Evolutionary conservation across 2,888 invertebrate genomes (phyloP).

Genomic region (Tortricodes alternella): DNA sequence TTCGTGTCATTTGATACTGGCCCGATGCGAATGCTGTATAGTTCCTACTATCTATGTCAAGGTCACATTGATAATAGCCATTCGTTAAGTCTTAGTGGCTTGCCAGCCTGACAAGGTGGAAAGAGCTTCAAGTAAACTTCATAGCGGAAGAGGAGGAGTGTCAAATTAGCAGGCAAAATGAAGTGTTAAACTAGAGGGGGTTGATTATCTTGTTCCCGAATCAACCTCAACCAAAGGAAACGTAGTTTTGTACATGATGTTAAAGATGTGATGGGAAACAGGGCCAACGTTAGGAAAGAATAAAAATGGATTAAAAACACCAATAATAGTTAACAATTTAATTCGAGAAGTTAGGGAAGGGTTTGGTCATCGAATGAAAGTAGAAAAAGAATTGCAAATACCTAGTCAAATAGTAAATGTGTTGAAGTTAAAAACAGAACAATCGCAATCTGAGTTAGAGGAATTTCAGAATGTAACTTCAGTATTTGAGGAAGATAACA

Average conservation of each 20-base stretch:
- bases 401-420: not conserved
- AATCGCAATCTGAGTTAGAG: not conserved
- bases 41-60: not conserved
- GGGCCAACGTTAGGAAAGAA: slow-evolving; percentile 3
- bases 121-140: not conserved
- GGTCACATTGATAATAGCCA: not conserved
- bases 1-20: not conserved
- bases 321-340: not conserved
- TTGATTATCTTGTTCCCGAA: slow-evolving; percentile 1
- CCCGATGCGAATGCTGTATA: not conserved
- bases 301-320: not conserved
- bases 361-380: not conserved
- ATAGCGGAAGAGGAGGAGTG: not conserved
- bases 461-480: not conserved
- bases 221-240: slow-evolving; percentile 7
- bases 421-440: slow-evolving; percentile 4
- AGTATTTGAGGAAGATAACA: slow-evolving; percentile 1
- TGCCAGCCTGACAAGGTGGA: no score
- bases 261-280: slow-evolving; percentile 21
- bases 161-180: no score
- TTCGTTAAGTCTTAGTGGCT: not conserved
- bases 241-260: not conserved
- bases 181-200: slow-evolving; percentile 13
- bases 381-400: not conserved
- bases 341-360: not conserved